Evolutionary conservation across 2,888 invertebrate species (phyloP).

Genomic region (Ferrisia virgata): DNA sequence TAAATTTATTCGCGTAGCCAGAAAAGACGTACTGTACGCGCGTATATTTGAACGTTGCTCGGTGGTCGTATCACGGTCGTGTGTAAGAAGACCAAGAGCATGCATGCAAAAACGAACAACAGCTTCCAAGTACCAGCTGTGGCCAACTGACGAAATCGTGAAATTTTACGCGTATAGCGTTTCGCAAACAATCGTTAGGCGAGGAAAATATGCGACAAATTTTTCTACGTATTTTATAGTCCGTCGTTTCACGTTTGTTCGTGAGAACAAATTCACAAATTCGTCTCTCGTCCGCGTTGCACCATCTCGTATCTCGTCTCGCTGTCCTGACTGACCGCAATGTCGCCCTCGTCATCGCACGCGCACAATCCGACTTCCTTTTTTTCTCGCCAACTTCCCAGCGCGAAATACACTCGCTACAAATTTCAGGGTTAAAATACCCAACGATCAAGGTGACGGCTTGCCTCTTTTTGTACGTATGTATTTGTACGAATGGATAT

Average conservation of each 20-base stretch:
- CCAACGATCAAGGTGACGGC: not conserved
- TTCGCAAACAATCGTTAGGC: not conserved
- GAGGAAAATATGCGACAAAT: not conserved
- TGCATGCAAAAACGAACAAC: not conserved
- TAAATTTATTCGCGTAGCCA: not conserved
- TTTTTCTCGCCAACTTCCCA: not conserved
- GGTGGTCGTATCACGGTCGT: no score
- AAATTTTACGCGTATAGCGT: not conserved
- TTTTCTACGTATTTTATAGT: not conserved
- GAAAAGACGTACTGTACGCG: no score
- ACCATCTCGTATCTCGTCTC: not conserved
- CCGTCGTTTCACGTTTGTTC: not conserved
- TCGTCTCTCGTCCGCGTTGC: not conserved
- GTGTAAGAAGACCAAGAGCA: no score
- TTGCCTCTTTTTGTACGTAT: not conserved
- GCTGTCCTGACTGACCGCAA: no score
- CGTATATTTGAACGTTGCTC: no score
- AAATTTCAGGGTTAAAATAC: not conserved
- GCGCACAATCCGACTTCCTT: not conserved
- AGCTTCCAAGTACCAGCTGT: not conserved
- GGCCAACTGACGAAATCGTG: not conserved
- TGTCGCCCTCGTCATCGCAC: no score
- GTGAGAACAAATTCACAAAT: no score
- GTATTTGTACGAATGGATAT: no score
- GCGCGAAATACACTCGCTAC: not conserved